phyloP scores from a whole-genome alignment of 2,888 invertebrate genomes.

The Junonia oenone region DNA sequence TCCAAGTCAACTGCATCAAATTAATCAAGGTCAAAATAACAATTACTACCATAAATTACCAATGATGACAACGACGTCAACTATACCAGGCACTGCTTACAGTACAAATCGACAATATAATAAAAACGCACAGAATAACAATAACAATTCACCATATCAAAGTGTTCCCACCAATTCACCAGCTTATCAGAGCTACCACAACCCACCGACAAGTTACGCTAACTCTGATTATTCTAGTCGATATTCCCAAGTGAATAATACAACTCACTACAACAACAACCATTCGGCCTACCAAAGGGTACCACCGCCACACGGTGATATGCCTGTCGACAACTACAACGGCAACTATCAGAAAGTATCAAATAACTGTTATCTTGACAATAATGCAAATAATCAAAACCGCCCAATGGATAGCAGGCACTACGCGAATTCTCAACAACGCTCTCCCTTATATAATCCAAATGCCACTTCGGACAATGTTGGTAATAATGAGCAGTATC shows the following conservation, averaged over 20 bases:
- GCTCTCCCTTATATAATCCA: slow-evolving; percentile 61
- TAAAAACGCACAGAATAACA: slow-evolving; percentile 43
- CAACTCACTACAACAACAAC: slow-evolving; percentile 49
- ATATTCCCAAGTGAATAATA: slow-evolving; percentile 58
- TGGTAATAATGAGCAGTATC: slow-evolving; percentile 47
- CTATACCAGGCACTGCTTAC: slow-evolving; percentile 44
- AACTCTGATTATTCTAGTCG: slow-evolving; percentile 75
- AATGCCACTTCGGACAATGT: slow-evolving; percentile 47
- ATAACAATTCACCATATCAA: slow-evolving; percentile 61
- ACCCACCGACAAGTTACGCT: slow-evolving; percentile 72
- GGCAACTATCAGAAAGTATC: slow-evolving; percentile 62
- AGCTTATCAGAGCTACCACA: slow-evolving; percentile 69
- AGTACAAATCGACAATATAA: slow-evolving; percentile 49
- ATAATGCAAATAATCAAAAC: slow-evolving; percentile 41
- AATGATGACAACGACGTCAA: slow-evolving; percentile 44
- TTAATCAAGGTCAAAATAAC: slow-evolving; percentile 57
- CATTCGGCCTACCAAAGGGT: slow-evolving; percentile 81
- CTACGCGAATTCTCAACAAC: slow-evolving; percentile 56
- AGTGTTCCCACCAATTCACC: slow-evolving; percentile 69
- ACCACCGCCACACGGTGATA: slow-evolving; percentile 77
- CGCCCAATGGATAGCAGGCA: slow-evolving; percentile 50
- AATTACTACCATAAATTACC: slow-evolving; percentile 66
- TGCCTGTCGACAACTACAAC: slow-evolving; percentile 56
- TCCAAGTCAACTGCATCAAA: slow-evolving; percentile 55
- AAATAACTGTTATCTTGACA: slow-evolving; percentile 57